Conservation (phyloP, 2,888 invertebrate species). For the Pyralis farinalis region DNA sequence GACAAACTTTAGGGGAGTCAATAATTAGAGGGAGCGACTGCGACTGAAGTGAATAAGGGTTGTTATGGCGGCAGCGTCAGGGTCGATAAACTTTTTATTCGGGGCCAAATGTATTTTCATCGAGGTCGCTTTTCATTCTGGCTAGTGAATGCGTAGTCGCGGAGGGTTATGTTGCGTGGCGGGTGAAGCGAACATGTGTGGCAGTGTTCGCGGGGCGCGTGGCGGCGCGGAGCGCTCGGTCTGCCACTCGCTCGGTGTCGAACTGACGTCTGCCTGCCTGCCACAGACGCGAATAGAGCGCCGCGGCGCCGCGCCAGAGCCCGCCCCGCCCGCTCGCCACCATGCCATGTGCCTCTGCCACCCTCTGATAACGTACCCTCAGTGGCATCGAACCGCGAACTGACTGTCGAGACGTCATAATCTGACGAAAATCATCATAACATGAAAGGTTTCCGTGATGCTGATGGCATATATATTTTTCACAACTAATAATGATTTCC, state of each 20-base stretch:
- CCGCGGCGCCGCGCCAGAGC: constrained; percentile 65
- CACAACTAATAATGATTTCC: constrained; percentile 23
- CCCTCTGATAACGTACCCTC: constrained; percentile 54
- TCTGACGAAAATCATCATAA: constrained; percentile 51
- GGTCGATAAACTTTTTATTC: constrained; percentile 69
- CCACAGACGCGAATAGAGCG: constrained; percentile 39
- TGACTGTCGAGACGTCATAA: constrained; percentile 41
- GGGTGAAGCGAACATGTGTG: constrained; percentile 62
- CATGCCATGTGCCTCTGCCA: constrained; percentile 36
- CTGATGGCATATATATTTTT: constrained; percentile 26
- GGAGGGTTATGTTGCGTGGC: constrained; percentile 13
- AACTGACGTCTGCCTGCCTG: constrained; percentile 66
- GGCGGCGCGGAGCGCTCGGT: constrained; percentile 63
- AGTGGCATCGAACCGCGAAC: constrained; percentile 25
- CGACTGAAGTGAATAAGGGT: constrained; percentile 72
- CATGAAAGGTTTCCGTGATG: constrained; percentile 42
- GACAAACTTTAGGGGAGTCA: constrained; percentile 75
- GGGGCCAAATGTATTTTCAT: constrained; percentile 22
- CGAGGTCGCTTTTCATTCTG: constrained; percentile 15
- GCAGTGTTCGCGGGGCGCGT: constrained; percentile 62
- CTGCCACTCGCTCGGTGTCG: constrained; percentile 65
- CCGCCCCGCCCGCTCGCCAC: constrained; percentile 65
- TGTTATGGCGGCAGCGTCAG: constrained; percentile 61
- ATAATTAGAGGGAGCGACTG: constrained; percentile 77
- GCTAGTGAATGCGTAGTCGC: constrained; percentile 4